Percentiles rank a stretch among this genome's conserved stretches.
Conservation (phyloP, 2,888 invertebrate species). For the Oligia latruncula region DNA sequence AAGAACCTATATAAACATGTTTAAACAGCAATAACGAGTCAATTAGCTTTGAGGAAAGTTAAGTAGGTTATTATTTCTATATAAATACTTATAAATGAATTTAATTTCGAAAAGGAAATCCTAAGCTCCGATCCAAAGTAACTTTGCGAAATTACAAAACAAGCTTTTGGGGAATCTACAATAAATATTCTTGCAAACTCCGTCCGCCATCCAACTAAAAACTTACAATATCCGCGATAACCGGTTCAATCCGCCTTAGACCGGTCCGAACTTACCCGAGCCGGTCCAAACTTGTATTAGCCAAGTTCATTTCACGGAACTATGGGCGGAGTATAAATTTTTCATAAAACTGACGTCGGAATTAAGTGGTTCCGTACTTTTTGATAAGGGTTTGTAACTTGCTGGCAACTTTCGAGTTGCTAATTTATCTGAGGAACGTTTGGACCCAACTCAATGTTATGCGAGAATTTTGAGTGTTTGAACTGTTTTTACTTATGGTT, state of each 20-base stretch:
- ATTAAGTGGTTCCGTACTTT: conserved; percentile 72
- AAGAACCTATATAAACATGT: conserved; percentile 29
- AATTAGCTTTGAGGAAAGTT: conserved; percentile 17
- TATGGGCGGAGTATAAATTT: conserved; percentile 69
- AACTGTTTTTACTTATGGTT: conserved; percentile 27
- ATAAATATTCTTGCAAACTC: conserved; percentile 57
- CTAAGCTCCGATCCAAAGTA: conserved; percentile 11
- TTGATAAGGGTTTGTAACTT: conserved; percentile 65
- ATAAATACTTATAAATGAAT: conserved; percentile 36
- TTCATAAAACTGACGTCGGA: conserved; percentile 74
- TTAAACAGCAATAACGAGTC: conserved; percentile 29
- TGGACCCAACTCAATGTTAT: conserved; percentile 52
- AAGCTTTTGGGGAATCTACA: conserved; percentile 35
- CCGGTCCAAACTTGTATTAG: conserved; percentile 62
- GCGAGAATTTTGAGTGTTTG: conserved; percentile 35
- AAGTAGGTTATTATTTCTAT: conserved; percentile 34
- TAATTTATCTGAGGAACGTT: conserved; percentile 59
- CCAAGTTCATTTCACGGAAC: conserved; percentile 66
- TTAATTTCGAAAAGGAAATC: conserved; percentile 22
- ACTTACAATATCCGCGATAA: conserved; percentile 64
- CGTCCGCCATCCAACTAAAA: conserved; percentile 50
- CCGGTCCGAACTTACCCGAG: conserved; percentile 42
- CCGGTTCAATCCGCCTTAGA: conserved; percentile 55
- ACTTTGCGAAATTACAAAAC: conserved; percentile 45
- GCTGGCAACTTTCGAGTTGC: conserved; percentile 54